Evolutionary conservation across 2,888 invertebrate species (phyloP).

Genomic region (Drosophila pseudotakahashii): DNA sequence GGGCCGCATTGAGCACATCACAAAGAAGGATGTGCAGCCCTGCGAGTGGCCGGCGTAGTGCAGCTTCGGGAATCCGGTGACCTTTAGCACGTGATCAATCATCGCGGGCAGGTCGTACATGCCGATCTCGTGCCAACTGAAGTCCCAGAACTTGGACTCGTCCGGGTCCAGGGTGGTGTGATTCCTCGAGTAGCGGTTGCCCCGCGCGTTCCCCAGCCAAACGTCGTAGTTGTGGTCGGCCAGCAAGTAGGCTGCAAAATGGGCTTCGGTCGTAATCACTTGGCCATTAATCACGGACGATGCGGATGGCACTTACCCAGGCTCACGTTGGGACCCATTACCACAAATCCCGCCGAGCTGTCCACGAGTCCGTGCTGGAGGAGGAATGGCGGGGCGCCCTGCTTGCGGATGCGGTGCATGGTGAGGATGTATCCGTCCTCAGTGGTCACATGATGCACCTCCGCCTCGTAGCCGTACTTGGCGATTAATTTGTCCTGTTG

Average conservation of each 20-base stretch:
- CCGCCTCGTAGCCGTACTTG: conserved; percentile 88
- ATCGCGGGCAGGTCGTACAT: conserved; percentile 91
- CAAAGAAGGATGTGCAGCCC: conserved; percentile 90
- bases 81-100: conserved; percentile 88
- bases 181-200: conserved; percentile 83
- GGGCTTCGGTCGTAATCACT: conserved; percentile 49
- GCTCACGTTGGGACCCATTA: conserved; percentile 88
- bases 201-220: conserved; percentile 84
- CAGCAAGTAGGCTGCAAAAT: conserved; percentile 84
- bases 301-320: conserved; percentile 78
- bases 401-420: conserved; percentile 89
- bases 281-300: conserved; percentile 56
- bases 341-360: conserved; percentile 90
- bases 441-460: conserved; percentile 88
- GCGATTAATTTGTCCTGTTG: conserved; percentile 85
- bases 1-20: conserved; percentile 87
- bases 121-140: conserved; percentile 95
- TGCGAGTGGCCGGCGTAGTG: conserved; percentile 88
- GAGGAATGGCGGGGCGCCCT: conserved; percentile 86
- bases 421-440: conserved; percentile 91
- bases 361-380: conserved; percentile 90
- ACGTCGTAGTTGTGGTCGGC: conserved; percentile 84
- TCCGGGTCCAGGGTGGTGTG: conserved; percentile 82
- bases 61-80: conserved; percentile 85
- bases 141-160: conserved; percentile 87